These are phyloP conservation scores for Tenthredo mesomela DNA, from an alignment of 2,888 invertebrate genomes.

Conservation along the genomic window DNA sequence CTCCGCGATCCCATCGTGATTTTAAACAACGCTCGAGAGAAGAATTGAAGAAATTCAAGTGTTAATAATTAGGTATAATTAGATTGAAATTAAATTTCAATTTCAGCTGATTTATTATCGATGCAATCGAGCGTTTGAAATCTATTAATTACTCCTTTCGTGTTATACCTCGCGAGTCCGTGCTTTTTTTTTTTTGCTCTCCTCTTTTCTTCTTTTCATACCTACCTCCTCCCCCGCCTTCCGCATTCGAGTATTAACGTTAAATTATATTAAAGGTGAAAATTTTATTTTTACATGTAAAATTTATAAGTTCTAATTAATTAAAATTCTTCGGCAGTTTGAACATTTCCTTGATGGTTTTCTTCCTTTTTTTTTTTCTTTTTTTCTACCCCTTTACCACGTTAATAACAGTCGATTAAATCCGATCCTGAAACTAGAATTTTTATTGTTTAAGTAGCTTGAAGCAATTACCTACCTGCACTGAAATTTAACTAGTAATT, in stretches of 20 bases:
- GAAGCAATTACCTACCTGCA: constrained; percentile 14
- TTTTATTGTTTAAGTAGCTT: constrained; percentile 16
- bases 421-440: constrained; percentile 22
- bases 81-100: constrained; percentile 20
- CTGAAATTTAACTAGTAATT: constrained; percentile 7
- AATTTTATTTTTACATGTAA: not conserved
- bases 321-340: constrained; percentile 46
- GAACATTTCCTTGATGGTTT: not conserved
- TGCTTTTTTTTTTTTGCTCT: not conserved
- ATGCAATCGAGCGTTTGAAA: constrained; percentile 21
- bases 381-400: not conserved
- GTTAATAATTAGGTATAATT: constrained; percentile 14
- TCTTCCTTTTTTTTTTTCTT: not conserved
- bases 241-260: not conserved
- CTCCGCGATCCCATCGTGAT: not conserved
- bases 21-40: not conserved
- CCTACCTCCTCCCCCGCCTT: not conserved
- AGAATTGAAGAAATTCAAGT: constrained; percentile 7
- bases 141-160: constrained; percentile 35
- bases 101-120: constrained; percentile 36
- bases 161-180: not conserved
- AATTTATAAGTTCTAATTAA: constrained; percentile 37
- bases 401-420: constrained; percentile 42
- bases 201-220: not conserved
- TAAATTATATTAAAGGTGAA: not conserved